Base-by-base conservation (phyloP, 2,113 vertebrate genomes). In the Alosa alosa region DNA sequence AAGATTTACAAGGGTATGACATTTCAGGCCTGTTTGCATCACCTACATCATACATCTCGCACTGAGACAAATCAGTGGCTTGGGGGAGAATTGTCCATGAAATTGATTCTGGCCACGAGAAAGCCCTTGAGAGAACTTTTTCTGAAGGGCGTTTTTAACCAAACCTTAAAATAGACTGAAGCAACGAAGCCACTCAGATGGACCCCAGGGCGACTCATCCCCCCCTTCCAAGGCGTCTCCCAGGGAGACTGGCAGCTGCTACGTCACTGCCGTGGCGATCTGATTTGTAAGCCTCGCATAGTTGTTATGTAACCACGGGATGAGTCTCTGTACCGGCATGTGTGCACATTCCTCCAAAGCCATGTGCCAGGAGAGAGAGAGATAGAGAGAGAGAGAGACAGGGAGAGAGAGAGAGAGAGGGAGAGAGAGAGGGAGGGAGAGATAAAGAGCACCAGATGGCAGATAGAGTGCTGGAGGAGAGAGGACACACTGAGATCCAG, bases 401-500 rank as follows among this genome's bases (percentile, higher is more conserved):
- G 57, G 22, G 22, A n/a, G 1, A 72, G 1, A 72, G 64, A 72
- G 64, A 10, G 64, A 36, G 6, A 10, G 64, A 15, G 57, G 6
- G 20, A 25, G 57, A 64, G 64, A 72, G 25, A 36, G 25, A 72
- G 64, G 15, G 15, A 52, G 50, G 11, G 50, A 64, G n/a, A 25
- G 64, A 36, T 72, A 72, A 72, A 72, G 64, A 72, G 64, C 64
- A 72, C 7, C 64, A 72, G 64, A 72, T 72, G 64, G 64, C n/a
- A 36, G 64, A 72, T 68, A 7, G 64, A 72, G 64, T 72, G 64
- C 64, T 72, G 64, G 64, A 72, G 64, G 64, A 72, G 64, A 72
- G 25, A 31, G 31, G 25, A 9, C 8, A 36, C n/a, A 31, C 10
- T 13, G 64, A 72, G n/a, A 25, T 72, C 64, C 64, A 72, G 64